Conservation (phyloP, 1,140 invertebrate species). For the Diabrotica undecimpunctata region DNA sequence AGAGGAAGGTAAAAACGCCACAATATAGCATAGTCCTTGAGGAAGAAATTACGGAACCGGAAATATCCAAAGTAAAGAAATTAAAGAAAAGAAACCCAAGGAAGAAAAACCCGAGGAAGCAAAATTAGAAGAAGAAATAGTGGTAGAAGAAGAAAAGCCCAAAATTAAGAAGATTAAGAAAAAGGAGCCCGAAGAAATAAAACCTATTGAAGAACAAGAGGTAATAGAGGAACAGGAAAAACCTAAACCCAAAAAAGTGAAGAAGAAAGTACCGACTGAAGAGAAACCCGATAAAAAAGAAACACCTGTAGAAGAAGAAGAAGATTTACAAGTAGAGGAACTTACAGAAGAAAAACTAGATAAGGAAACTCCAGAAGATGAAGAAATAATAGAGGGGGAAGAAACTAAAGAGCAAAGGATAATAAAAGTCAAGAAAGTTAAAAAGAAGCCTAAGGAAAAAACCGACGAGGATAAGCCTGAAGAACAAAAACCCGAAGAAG, state of each 20-base stretch:
- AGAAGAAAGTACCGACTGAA: slow-evolving; percentile 43
- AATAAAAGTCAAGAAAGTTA: slow-evolving; percentile 34
- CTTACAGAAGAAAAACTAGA: slow-evolving; percentile 38
- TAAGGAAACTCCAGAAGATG: slow-evolving; percentile 41
- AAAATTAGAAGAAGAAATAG: slow-evolving; percentile 43
- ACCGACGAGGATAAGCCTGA: slow-evolving; percentile 40
- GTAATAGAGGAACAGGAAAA: slow-evolving; percentile 33
- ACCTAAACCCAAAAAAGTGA: slow-evolving; percentile 36
- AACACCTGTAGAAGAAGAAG: slow-evolving; percentile 27
- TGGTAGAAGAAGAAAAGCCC: slow-evolving; percentile 30
- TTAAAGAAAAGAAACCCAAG: slow-evolving; percentile 43
- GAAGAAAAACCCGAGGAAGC: slow-evolving; percentile 37
- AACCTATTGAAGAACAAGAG: slow-evolving; percentile 32
- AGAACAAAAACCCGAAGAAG: slow-evolving; percentile 38
- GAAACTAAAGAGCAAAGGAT: slow-evolving; percentile 43
- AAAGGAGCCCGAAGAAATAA: slow-evolving; percentile 43
- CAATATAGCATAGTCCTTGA: slow-evolving; percentile 45
- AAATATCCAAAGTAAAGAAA: slow-evolving; percentile 35
- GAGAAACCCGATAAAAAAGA: slow-evolving; percentile 37
- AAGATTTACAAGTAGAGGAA: slow-evolving; percentile 41
- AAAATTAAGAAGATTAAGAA: slow-evolving; percentile 38
- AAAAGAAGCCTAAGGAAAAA: slow-evolving; percentile 48
- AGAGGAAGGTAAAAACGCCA: slow-evolving; percentile 49
- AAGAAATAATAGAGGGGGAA: slow-evolving; percentile 32
- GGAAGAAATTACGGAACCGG: slow-evolving; percentile 38